These are phyloP conservation scores for Erythrolamprus reginae DNA, from an alignment of 2,113 vertebrate genomes.

Conservation along the genomic window DNA sequence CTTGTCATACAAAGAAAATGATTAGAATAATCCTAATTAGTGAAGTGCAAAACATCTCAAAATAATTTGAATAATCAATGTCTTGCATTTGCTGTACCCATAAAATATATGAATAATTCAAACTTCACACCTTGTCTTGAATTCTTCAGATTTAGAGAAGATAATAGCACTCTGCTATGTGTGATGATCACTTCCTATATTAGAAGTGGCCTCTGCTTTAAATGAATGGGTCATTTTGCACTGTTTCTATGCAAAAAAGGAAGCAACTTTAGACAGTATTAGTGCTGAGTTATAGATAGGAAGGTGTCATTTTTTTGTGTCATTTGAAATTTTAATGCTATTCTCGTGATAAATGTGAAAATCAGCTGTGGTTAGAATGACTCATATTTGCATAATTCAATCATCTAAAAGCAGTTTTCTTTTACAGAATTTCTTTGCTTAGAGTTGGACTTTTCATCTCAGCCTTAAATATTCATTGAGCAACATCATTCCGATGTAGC, in stretches of 20 bases:
- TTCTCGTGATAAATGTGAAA: constrained; percentile 25
- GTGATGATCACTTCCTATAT: constrained; percentile 27
- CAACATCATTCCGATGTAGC: neutral
- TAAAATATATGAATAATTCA: constrained; percentile 48
- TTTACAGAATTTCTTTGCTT: neutral
- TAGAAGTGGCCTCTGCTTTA: constrained; percentile 21
- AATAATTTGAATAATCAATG: constrained; percentile 46
- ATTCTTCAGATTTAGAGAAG: constrained; percentile 43
- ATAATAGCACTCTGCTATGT: constrained; percentile 31
- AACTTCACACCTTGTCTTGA: constrained; percentile 33
- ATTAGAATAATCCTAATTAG: constrained; percentile 21
- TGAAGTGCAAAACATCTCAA: constrained; percentile 3
- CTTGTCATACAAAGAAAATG: constrained; percentile 11
- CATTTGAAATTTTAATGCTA: constrained; percentile 4
- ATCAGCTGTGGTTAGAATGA: constrained; percentile 1
- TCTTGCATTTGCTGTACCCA: constrained; percentile 29
- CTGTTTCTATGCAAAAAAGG: neutral
- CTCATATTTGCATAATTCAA: neutral
- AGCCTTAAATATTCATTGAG: neutral
- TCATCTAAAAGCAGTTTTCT: constrained; percentile 13
- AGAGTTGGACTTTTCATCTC: constrained; percentile 11
- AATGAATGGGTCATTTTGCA: neutral
- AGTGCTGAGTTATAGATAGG: constrained; percentile 15
- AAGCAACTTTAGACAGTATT: neutral
- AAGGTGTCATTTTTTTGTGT: rapidly evolving